A percentile compares a stretch with the other conserved stretches of the same genome.
These are phyloP conservation scores for Luperina testacea DNA, from an alignment of 2,888 invertebrate species.

Conservation along the genomic window DNA sequence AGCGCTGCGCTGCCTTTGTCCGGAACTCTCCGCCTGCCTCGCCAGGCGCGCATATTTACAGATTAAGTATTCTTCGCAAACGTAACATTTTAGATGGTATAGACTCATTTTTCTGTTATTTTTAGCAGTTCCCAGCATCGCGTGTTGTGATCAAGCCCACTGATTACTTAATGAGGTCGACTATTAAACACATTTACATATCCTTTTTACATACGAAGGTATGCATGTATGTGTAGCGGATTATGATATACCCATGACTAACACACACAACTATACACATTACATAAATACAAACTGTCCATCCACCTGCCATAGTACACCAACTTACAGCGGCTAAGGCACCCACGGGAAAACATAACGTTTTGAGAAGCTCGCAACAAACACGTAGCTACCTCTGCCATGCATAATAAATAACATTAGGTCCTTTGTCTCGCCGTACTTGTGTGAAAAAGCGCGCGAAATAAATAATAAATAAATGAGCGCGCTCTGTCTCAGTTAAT, in stretches of 20 bases:
- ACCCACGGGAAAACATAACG: neutral
- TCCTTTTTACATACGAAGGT: neutral
- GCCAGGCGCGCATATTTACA: neutral
- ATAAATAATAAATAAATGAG: constrained; percentile 49
- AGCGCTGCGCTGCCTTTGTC: neutral
- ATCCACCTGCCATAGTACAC: neutral
- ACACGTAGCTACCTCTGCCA: neutral
- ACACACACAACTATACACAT: neutral
- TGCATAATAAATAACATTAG: constrained; percentile 44
- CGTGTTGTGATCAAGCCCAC: neutral
- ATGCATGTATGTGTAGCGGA: neutral
- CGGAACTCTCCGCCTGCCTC: neutral
- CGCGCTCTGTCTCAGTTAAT: constrained; percentile 36
- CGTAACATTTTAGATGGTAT: neutral
- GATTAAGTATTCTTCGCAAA: neutral
- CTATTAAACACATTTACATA: neutral
- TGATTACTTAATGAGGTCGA: neutral
- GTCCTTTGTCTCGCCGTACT: constrained; percentile 40
- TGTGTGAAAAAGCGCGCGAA: constrained; percentile 33
- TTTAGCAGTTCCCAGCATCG: neutral
- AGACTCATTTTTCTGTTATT: neutral
- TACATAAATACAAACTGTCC: neutral
- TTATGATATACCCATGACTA: neutral
- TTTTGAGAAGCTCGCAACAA: neutral
- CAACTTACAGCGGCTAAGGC: neutral